These are phyloP conservation scores for Tadarida brasiliensis DNA, from an alignment of 2,797 vertebrate species.

Conservation along the genomic window DNA sequence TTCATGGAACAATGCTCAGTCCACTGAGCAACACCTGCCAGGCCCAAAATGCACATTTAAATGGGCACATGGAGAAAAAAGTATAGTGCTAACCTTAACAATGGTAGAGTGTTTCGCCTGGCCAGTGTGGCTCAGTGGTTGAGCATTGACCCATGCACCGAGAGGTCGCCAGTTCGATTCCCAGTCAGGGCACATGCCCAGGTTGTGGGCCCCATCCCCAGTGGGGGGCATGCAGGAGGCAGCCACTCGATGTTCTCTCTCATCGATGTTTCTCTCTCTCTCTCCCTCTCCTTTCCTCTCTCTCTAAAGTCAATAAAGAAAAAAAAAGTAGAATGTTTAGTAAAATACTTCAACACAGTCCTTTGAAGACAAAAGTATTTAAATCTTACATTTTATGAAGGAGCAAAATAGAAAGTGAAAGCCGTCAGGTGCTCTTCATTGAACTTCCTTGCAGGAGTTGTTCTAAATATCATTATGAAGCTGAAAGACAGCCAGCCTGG, in stretches of 20 bases:
- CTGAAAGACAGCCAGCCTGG: background rate
- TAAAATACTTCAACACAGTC: background rate
- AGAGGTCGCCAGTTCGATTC: background rate
- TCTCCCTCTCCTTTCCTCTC: too few species aligned
- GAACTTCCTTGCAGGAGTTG: background rate
- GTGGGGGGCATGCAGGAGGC: too few species aligned
- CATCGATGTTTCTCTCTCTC: too few species aligned
- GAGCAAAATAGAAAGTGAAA: background rate
- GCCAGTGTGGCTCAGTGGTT: too few species aligned
- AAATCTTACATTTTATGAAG: constrained; percentile 23
- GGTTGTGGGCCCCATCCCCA: too few species aligned
- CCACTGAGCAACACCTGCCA: too few species aligned
- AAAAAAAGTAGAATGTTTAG: background rate
- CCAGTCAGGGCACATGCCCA: too few species aligned
- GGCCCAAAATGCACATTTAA: constrained; percentile 31
- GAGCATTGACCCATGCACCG: too few species aligned
- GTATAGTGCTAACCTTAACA: background rate
- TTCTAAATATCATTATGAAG: constrained; percentile 21
- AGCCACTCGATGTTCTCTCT: too few species aligned
- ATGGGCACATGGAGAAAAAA: constrained; percentile 29
- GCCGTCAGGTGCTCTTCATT: background rate
- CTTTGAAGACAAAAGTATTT: constrained; percentile 21
- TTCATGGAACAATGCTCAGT: too few species aligned
- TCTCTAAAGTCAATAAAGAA: too few species aligned
- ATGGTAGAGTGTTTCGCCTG: constrained; percentile 1